phyloP scores from a whole-genome alignment of 2,888 invertebrate genomes.

The Melangyna quadrimaculata region DNA sequence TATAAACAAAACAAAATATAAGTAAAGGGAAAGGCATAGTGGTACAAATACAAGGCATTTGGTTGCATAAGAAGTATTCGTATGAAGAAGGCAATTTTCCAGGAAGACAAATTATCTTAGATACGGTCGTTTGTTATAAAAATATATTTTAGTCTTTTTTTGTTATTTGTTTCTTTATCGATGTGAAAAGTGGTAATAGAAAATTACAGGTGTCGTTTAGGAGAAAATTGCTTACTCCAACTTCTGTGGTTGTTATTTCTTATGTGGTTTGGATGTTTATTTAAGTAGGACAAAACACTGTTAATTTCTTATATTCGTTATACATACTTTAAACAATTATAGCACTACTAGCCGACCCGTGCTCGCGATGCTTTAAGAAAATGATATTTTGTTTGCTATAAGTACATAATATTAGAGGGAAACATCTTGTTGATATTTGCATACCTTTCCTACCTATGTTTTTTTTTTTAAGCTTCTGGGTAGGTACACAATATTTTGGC shows the following conservation, averaged over 20 bases:
- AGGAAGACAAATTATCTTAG: slow-evolving; percentile 44
- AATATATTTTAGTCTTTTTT: neutral
- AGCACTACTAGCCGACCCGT: too few species aligned
- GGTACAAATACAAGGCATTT: neutral
- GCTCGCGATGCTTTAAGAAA: too few species aligned
- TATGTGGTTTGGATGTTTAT: slow-evolving; percentile 28
- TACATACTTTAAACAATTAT: neutral
- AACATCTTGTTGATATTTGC: too few species aligned
- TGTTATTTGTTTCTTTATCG: neutral
- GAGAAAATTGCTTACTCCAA: slow-evolving; percentile 29
- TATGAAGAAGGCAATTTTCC: slow-evolving; percentile 34
- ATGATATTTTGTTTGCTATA: too few species aligned
- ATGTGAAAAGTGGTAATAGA: slow-evolving; percentile 36
- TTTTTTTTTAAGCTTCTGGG: too few species aligned
- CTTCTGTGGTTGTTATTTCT: slow-evolving; percentile 6
- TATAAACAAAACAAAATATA: slow-evolving; percentile 18
- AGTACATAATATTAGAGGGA: too few species aligned
- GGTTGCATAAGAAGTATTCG: slow-evolving; percentile 24
- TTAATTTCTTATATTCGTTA: neutral
- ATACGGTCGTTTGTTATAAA: slow-evolving; percentile 25
- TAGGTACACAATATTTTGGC: too few species aligned
- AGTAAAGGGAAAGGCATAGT: neutral
- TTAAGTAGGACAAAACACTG: neutral
- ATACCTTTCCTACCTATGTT: too few species aligned
- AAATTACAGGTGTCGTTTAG: slow-evolving; percentile 34